Percentiles rank a stretch among this genome's conserved stretches.
These are phyloP conservation scores for Drosophila athabasca DNA, from an alignment of 1,140 invertebrate genomes.

Conservation along the genomic window DNA sequence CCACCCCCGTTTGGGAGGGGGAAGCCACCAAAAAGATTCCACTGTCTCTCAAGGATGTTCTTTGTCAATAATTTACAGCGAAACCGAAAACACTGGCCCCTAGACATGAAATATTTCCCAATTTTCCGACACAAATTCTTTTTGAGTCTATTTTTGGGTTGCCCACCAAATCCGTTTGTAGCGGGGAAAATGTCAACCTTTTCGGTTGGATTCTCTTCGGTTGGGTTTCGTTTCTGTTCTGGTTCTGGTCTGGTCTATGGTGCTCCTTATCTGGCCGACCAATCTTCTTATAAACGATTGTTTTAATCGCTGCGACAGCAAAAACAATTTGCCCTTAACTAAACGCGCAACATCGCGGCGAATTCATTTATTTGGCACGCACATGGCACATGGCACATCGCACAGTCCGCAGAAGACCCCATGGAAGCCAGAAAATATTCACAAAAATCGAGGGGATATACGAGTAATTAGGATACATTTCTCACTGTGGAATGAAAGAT, in stretches of 20 bases:
- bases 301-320: conserved; percentile 62
- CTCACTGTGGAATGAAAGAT: conserved; percentile 10
- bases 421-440: conserved; percentile 38
- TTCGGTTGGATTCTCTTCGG: too few species aligned
- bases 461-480: conserved; percentile 28
- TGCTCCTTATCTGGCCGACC: conserved; percentile 30
- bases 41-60: conserved; percentile 2
- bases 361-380: conserved; percentile 49
- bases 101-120: conserved; percentile 26
- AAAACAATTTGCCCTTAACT: conserved; percentile 57
- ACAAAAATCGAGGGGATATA: conserved; percentile 31
- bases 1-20: not conserved
- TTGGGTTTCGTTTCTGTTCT: too few species aligned
- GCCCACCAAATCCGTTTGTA: conserved; percentile 10
- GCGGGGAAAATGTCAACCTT: conserved; percentile 42
- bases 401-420: not conserved
- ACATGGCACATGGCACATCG: conserved; percentile 51
- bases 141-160: conserved; percentile 33
- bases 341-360: conserved; percentile 52
- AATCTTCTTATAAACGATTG: conserved; percentile 65
- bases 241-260: not conserved
- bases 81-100: conserved; percentile 2
- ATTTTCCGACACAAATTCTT: conserved; percentile 42
- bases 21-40: conserved; percentile 4
- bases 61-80: conserved; percentile 24